These are phyloP conservation scores for Lasiommata megera DNA, from an alignment of 2,888 invertebrate species.

Conservation along the genomic window DNA sequence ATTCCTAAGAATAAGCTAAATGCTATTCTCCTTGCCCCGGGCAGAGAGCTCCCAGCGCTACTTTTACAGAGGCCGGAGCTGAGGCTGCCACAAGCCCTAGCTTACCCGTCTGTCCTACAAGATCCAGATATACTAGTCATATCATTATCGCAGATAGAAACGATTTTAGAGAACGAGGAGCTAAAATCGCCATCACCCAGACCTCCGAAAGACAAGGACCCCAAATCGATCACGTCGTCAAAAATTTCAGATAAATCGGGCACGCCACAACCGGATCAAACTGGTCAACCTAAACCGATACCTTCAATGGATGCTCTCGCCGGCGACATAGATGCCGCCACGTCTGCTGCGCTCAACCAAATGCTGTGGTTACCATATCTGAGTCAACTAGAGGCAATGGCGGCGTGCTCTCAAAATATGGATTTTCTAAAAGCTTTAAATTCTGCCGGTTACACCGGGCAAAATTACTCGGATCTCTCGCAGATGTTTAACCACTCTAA, in stretches of 20 bases:
- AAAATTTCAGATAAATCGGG: constrained; percentile 47
- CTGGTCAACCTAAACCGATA: constrained; percentile 53
- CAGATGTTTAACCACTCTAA: constrained; percentile 71
- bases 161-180: constrained; percentile 80
- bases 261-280: constrained; percentile 40
- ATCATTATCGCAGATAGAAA: constrained; percentile 87
- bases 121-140: constrained; percentile 91
- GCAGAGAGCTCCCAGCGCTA: constrained; percentile 88
- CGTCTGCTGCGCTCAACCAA: constrained; percentile 85
- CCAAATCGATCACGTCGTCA: constrained; percentile 42
- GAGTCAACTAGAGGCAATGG: constrained; percentile 82
- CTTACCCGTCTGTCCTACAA: constrained; percentile 86
- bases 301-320: constrained; percentile 74
- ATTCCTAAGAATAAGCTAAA: constrained; percentile 89
- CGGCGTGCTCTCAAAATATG: constrained; percentile 78
- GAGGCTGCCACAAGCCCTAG: constrained; percentile 86
- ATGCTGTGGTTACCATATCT: constrained; percentile 89
- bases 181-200: constrained; percentile 41
- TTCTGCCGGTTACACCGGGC: constrained; percentile 70
- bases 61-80: constrained; percentile 87
- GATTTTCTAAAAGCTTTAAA: constrained; percentile 82
- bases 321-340: constrained; percentile 86
- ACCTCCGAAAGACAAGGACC: constrained; percentile 38
- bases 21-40: constrained; percentile 86
- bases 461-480: constrained; percentile 73